Conservation (phyloP, 2,888 invertebrate species). For the Euzetes globulus region DNA sequence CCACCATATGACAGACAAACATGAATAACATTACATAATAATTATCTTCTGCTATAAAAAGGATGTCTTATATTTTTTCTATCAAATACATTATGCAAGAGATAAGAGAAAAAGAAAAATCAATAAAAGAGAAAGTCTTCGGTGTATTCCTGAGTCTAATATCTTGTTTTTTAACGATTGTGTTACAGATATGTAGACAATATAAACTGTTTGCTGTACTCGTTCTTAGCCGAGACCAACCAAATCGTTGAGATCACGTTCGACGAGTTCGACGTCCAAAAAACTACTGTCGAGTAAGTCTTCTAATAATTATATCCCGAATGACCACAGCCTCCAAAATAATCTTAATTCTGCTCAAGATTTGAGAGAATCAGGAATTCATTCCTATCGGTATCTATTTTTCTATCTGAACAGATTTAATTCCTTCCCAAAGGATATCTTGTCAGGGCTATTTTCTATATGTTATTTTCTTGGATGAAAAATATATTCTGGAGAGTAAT, state of each 20-base stretch:
- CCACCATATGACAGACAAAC: not conserved
- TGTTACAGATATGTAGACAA: constrained; percentile 56
- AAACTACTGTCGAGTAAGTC: constrained; percentile 42
- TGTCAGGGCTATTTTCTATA: too few species aligned
- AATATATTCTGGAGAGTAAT: too few species aligned
- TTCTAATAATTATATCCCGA: not conserved
- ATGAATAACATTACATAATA: not conserved
- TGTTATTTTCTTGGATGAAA: too few species aligned
- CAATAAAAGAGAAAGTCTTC: not conserved
- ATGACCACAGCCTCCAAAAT: not conserved
- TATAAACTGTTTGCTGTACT: constrained; percentile 73
- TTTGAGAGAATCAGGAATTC: not conserved
- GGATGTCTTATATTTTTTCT: not conserved
- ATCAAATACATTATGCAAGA: not conserved
- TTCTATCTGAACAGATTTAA: not conserved
- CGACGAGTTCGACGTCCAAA: constrained; percentile 65
- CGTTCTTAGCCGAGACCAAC: constrained; percentile 67
- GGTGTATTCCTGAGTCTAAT: not conserved
- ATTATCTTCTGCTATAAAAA: not conserved
- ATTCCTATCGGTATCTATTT: not conserved
- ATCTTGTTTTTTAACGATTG: not conserved
- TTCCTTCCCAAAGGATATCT: too few species aligned
- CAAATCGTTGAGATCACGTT: constrained; percentile 75
- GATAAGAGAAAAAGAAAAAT: not conserved
- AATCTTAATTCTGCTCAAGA: not conserved